Conservation (phyloP, 2,113 vertebrate genomes). For the Corythoichthys haematopterus region DNA sequence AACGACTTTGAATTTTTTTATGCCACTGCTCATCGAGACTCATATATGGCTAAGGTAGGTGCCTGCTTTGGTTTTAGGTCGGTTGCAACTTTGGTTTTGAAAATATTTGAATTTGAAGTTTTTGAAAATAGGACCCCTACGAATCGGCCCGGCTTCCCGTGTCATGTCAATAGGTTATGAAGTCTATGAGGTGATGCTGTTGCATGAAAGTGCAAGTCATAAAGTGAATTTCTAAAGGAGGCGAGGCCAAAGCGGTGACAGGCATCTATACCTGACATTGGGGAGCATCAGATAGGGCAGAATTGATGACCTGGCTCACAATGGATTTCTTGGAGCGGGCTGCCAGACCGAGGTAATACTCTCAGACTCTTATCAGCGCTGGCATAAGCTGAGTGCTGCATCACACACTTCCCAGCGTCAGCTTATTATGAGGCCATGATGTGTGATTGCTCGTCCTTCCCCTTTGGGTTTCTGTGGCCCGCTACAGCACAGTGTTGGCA, state of each 20-base stretch:
- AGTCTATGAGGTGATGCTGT: conserved; percentile 14
- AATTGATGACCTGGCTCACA: conserved; percentile 76
- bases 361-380: conserved; percentile 74
- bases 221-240: conserved; percentile 64
- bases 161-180: too few species aligned
- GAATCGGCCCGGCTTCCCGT: too few species aligned
- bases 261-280: conserved; percentile 65
- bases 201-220: conserved; percentile 69
- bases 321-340: conserved; percentile 71
- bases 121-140: too few species aligned
- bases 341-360: conserved; percentile 73
- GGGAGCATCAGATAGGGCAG: conserved; percentile 74
- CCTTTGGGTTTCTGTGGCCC: conserved; percentile 56
- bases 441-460: conserved; percentile 69
- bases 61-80: too few species aligned
- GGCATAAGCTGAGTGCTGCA: conserved; percentile 76
- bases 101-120: too few species aligned
- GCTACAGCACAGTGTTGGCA: conserved; percentile 36
- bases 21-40: too few species aligned
- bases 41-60: too few species aligned
- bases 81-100: too few species aligned
- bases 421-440: conserved; percentile 74
- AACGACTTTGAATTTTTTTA: too few species aligned
- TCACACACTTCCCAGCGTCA: conserved; percentile 73
- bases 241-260: conserved; percentile 62